These are phyloP conservation scores for Procambarus clarkii DNA, from an alignment of 1,140 invertebrate species.

Conservation along the genomic window DNA sequence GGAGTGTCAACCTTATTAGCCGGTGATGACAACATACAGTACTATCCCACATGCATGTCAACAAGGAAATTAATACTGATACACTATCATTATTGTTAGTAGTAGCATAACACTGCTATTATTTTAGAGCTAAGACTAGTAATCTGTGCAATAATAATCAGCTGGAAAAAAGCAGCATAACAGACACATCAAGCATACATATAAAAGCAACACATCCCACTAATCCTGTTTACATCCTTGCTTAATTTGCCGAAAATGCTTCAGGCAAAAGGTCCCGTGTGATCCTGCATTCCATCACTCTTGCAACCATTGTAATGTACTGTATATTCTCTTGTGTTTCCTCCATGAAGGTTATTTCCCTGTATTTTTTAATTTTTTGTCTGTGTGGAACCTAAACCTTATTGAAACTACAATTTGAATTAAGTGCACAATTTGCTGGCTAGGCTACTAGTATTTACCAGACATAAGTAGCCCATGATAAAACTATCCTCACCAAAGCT, in stretches of 20 bases:
- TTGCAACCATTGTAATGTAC: neutral
- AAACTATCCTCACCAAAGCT: slow-evolving; percentile 17
- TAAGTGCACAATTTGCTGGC: neutral
- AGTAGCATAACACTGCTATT: neutral
- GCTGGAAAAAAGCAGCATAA: neutral
- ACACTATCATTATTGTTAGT: neutral
- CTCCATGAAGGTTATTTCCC: slow-evolving; percentile 2
- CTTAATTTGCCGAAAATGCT: neutral
- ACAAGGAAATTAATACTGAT: neutral
- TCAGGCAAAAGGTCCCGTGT: neutral
- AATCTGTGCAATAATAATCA: neutral
- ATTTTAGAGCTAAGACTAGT: neutral
- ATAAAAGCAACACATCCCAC: neutral
- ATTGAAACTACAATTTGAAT: neutral
- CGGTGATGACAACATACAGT: no score
- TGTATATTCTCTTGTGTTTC: slow-evolving; percentile 10
- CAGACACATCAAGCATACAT: neutral
- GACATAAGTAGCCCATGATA: neutral
- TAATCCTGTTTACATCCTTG: neutral
- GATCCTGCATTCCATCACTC: slow-evolving; percentile 11
- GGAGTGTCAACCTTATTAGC: no score
- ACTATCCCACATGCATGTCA: neutral
- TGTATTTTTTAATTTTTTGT: neutral
- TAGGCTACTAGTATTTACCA: neutral
- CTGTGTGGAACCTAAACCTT: neutral